These are phyloP conservation scores for Artemia franciscana DNA, from an alignment of 1,140 invertebrate genomes.

Conservation along the genomic window DNA sequence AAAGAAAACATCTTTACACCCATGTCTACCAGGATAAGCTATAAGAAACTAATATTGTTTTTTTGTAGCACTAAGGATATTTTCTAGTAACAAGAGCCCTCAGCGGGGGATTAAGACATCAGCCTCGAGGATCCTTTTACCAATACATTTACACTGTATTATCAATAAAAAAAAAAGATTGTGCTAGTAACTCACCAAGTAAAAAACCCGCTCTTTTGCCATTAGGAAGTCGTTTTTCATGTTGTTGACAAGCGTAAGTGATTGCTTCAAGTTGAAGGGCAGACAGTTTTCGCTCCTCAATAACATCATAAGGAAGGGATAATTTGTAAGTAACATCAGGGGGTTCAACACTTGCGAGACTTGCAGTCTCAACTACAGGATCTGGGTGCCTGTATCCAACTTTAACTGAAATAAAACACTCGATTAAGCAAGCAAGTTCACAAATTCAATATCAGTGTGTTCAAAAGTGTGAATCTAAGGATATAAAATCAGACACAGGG, in stretches of 20 bases:
- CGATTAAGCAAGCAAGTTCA: too few species aligned
- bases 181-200: constrained; percentile 45
- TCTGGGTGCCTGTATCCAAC: constrained; percentile 90
- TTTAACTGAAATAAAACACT: constrained; percentile 42
- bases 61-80: too few species aligned
- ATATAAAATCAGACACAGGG: too few species aligned
- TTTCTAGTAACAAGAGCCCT: too few species aligned
- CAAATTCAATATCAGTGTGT: too few species aligned
- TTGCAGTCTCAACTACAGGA: constrained; percentile 96
- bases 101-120: not conserved
- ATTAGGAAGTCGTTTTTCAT: constrained; percentile 73
- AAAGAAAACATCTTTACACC: too few species aligned
- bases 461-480: too few species aligned
- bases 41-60: too few species aligned
- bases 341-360: constrained; percentile 82
- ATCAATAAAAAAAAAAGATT: not conserved
- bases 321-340: constrained; percentile 79
- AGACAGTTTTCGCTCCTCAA: constrained; percentile 60
- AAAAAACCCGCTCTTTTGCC: constrained; percentile 82
- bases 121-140: not conserved
- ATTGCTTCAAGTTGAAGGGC: constrained; percentile 92
- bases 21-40: too few species aligned
- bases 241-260: constrained; percentile 85
- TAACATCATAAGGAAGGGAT: constrained; percentile 57
- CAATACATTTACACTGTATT: not conserved